Evolutionary conservation across 2,113 vertebrate genomes (phyloP), one percentile per base, ranked within the genome.

Genomic region (Calypte anna): DNA sequence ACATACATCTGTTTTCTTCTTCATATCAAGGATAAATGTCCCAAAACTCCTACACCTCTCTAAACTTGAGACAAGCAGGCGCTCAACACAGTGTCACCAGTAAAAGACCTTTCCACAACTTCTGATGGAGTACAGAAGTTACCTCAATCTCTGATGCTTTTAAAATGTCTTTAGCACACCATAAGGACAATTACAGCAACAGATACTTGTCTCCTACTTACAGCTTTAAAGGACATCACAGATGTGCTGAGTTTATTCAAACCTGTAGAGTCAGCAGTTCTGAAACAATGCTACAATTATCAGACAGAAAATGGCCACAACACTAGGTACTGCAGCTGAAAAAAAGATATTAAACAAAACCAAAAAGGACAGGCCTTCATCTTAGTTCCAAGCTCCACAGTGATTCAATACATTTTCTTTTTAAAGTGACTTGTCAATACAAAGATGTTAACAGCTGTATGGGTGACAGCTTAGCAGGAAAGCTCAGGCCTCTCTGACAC

Each of bases 381-480:
- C 13, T 50, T 43, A 68, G 12, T 18, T 91, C 14, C n/a, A 86
- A 50, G 40, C 61, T 79, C 72, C 68, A 44, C 36, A 48, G 10
- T 10, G 10, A 81, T 4, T 12, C 16, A 51, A 30, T 31, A 63
- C 4, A 53, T 12, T 9, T 43, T 57, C 11, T 48, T 66, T 51
- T 77, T 61, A 19, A 5, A 73, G 17, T 7, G 7, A 96, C n/a
- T 75, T 90, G 72, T 68, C 79, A 90, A 91, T 88, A 77, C 46
- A 89, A 53, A 94, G 43, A 96, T 57, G n/a, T 87, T 90, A 89
- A 90, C 77, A 93, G 63, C 54, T 44, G 27, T 96, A 74, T 28
- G 1, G 1, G 61, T 91, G 84, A 97, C 70, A 97, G 82, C 10
- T 84, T 63, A 92, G 61, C 78, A 88, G 67, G 73, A 96, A 88